These are phyloP conservation scores for Eupithecia subumbrata DNA, from an alignment of 2,888 invertebrate genomes.

Conservation along the genomic window DNA sequence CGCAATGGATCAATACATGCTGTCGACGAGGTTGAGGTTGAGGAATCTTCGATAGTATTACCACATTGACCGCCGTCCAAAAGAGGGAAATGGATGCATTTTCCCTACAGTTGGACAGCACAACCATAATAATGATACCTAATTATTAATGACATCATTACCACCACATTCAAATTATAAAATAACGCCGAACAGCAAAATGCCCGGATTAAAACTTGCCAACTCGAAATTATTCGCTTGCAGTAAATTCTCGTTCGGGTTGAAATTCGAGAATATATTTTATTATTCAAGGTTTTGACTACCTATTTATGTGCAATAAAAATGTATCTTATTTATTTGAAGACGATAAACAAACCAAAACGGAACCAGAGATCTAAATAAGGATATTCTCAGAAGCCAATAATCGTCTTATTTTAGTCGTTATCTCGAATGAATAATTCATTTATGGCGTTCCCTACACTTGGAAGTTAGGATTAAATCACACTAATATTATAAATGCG, in stretches of 20 bases:
- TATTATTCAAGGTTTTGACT: not conserved
- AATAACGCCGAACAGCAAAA: not conserved
- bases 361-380: constrained; percentile 52
- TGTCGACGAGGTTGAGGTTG: no score
- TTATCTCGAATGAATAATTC: constrained; percentile 74
- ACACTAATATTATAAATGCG: not conserved
- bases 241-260: not conserved
- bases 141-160: no score
- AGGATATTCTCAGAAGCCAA: constrained; percentile 68
- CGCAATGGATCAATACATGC: no score
- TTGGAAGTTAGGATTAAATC: constrained; percentile 56
- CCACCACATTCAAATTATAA: not conserved
- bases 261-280: not conserved
- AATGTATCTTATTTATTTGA: not conserved
- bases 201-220: not conserved
- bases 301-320: not conserved
- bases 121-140: no score
- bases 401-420: constrained; percentile 76
- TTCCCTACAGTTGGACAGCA: no score
- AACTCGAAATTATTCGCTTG: not conserved
- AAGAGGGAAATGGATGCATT: no score
- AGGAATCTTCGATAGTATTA: no score
- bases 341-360: not conserved
- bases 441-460: constrained; percentile 73
- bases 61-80: no score